Evolutionary conservation across 2,113 vertebrate species (phyloP), one percentile per base, ranked within the genome.

Genomic region (Oncorhynchus mykiss): DNA sequence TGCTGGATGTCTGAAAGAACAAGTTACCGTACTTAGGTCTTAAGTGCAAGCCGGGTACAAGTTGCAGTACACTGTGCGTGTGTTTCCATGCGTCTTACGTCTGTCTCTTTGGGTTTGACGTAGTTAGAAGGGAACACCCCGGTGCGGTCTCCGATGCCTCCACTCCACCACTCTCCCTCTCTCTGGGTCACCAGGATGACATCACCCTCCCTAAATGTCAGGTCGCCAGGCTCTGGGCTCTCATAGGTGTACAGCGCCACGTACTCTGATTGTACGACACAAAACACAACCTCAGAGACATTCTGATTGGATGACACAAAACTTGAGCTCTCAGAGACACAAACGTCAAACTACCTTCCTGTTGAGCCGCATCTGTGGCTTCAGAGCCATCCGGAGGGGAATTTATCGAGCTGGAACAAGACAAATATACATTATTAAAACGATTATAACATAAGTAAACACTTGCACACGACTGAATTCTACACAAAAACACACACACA

Each of bases 151-250:
- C 95, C 96, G 25, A 95, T 94, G 66, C 91, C 95, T 81, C 98
- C 98, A 0, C 92, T 95, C 98, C 97, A 99, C 98, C 98, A 99
- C 67, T 99, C 97, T 74, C 97, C 96, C 31, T 96, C 96, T 81
- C 91, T 96, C 87, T 96, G 96, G 48, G 91, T 96, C 80, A 99
- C 96, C 18, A 96, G 70, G 86, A 99, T 95, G 75, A 95, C 88
- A 83, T 99, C 96, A 9, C 97, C 97, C 81, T 96, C 96, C 7
- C 1, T 75, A 76, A 99, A 99, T 0, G 93, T 95, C 91, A 99
- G 88, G 88, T 98, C 98, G 11, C 93, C 93, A 1, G 91, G 91
- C 87, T 99, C 96, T 0, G 95, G 93, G 87, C 97, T 98, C 48
- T 97, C 94, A 1, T 99, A 99, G 0, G 95, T 90, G 84, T 99